Evolutionary conservation across 2,113 vertebrate genomes (phyloP).

Genomic region (Sceloporus undulatus): DNA sequence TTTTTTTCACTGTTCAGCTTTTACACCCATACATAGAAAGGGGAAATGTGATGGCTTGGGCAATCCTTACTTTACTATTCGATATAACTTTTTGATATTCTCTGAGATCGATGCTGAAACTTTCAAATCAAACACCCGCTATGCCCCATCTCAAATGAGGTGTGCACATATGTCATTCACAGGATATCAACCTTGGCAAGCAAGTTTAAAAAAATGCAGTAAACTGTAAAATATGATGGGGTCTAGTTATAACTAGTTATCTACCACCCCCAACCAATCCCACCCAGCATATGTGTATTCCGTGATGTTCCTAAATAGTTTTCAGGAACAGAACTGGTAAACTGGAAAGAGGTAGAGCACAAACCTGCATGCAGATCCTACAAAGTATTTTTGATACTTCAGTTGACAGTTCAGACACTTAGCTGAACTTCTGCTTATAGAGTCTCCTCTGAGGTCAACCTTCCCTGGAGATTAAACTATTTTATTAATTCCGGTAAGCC

Average conservation of each 20-base stretch:
- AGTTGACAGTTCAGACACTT: conserved; percentile 5
- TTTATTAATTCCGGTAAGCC: conserved; percentile 29
- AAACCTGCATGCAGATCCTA: background rate
- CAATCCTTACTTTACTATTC: too few relatives aligned
- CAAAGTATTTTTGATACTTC: background rate
- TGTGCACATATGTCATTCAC: too few relatives aligned
- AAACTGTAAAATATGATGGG: background rate
- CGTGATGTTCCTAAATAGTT: background rate
- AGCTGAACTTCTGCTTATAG: background rate
- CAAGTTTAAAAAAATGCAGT: background rate
- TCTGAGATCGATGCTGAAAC: too few relatives aligned
- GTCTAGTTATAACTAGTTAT: background rate
- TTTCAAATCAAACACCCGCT: too few relatives aligned
- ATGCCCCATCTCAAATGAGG: too few relatives aligned
- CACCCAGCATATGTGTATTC: background rate
- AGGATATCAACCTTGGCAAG: background rate
- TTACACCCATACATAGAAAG: too few relatives aligned
- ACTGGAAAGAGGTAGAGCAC: background rate
- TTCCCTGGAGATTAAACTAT: conserved; percentile 7
- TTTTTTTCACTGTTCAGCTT: too few relatives aligned
- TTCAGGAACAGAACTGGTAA: background rate
- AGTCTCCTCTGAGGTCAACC: rapidly evolving
- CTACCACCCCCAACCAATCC: background rate
- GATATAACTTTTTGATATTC: too few relatives aligned
- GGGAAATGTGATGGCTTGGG: too few relatives aligned